Evolutionary conservation across 30 jellyfish, hydroid and myxozoan species (phyloP).

Genomic region (Hydractinia echinata): DNA sequence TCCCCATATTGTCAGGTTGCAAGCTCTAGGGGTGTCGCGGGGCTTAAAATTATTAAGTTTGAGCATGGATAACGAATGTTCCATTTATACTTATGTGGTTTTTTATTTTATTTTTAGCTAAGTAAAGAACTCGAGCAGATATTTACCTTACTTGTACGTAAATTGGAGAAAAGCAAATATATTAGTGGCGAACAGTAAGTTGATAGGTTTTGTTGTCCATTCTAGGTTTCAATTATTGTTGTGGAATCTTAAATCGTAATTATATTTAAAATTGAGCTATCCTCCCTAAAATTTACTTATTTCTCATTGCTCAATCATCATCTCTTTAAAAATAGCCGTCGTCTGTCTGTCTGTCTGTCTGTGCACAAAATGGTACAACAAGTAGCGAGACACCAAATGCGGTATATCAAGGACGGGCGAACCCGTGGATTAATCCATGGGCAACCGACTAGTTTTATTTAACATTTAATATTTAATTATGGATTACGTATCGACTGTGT

Average conservation of each 20-base stretch:
- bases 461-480: no score
- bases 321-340: no score
- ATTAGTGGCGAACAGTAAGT: slow-evolving; percentile 28
- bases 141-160: not conserved
- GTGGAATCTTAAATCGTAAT: not conserved
- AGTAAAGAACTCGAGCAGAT: slow-evolving; percentile 1
- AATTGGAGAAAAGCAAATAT: slow-evolving; percentile 15
- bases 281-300: no score
- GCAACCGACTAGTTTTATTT: no score
- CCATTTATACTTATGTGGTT: not conserved
- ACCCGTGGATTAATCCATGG: no score
- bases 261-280: not conserved
- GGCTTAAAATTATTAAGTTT: not conserved
- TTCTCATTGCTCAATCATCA: no score
- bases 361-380: no score
- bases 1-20: not conserved
- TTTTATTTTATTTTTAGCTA: slow-evolving; percentile 14
- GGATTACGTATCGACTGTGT: no score
- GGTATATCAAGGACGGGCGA: no score
- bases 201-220: no score
- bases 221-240: not conserved
- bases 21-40: not conserved
- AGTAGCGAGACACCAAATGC: no score
- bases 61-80: not conserved
- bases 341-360: no score